phyloP scores from a whole-genome alignment of 35 echinoderm and acorn worm genomes.

The Lytechinus pictus region DNA sequence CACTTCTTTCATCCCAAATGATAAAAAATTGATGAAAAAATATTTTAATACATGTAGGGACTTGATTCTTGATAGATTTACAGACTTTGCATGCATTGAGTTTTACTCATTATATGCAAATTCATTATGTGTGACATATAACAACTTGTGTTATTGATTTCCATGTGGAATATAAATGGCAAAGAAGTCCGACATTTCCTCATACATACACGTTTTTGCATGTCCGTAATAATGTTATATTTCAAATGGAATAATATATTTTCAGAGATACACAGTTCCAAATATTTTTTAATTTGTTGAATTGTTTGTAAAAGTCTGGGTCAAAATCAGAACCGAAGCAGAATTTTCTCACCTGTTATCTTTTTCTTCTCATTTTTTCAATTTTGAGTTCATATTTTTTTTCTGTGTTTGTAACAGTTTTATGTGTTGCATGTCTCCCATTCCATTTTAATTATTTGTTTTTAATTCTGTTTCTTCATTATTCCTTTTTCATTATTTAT shows the following conservation, averaged over 20 bases:
- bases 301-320: conserved; percentile 72
- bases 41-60: no score
- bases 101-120: neutral
- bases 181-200: no score
- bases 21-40: neutral
- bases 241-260: neutral
- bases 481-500: neutral
- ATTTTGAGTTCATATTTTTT: no score
- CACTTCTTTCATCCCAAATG: neutral
- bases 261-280: neutral
- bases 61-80: no score
- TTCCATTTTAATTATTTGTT: neutral
- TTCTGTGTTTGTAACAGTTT: no score
- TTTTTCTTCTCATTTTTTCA: neutral
- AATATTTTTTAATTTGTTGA: neutral
- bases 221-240: neutral
- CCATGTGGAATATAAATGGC: no score
- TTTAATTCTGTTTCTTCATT: neutral
- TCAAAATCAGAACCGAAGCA: conserved; percentile 63
- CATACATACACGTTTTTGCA: neutral
- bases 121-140: no score
- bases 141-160: neutral
- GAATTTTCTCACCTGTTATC: conserved; percentile 14
- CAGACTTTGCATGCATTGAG: neutral
- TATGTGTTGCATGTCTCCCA: no score